Evolutionary conservation across 2,888 invertebrate genomes (phyloP), one percentile per base, ranked within the genome.

Genomic region (Andrena camellia): DNA sequence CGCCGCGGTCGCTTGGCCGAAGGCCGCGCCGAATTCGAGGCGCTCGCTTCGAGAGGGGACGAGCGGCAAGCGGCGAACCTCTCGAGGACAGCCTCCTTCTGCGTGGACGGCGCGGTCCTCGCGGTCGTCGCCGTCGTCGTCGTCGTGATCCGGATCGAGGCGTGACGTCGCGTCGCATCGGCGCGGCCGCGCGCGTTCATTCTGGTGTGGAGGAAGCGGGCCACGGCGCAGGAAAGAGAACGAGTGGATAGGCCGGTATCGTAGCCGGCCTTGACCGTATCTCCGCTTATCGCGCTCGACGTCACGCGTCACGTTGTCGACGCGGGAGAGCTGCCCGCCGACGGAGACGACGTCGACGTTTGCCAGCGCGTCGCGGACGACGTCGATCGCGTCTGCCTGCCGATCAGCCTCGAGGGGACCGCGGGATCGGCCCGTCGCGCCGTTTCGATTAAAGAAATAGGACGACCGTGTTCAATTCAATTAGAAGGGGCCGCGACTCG

Each of bases 201-300:
- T 85, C 85, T 85, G 85, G 79, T 66, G 74, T 77, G 50, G 81
- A 64, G 81, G 54, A 17, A 69, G 42, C 62, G 86, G 86, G 83
- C 86, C 64, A 54, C 70, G 48, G 78, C 86, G 90, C 91, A 92
- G 92, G 92, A 92, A 93, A 93, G 93, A 91, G 93, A 93, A 93
- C 92, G 93, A 92, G 93, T 79, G 86, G 93, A 92, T 77, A 85
- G 93, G 92, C 92, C 91, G 93, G 92, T 92, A 91, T 92, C 92
- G 91, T 89, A 91, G 89, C 85, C 93, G 93, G 93, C 93, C 93
- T 94, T 94, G 93, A 93, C 93, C 93, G 93, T 94, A 94, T 94
- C 93, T 93, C 91, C 90, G 92, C 93, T 94, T 93, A 93, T 93
- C 93, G 93, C 91, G 85, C 89, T 86, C 87, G 89, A 84, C 90